phyloP scores from a whole-genome alignment of 1,140 invertebrate genomes.

The Acromyrmex echinatior region DNA sequence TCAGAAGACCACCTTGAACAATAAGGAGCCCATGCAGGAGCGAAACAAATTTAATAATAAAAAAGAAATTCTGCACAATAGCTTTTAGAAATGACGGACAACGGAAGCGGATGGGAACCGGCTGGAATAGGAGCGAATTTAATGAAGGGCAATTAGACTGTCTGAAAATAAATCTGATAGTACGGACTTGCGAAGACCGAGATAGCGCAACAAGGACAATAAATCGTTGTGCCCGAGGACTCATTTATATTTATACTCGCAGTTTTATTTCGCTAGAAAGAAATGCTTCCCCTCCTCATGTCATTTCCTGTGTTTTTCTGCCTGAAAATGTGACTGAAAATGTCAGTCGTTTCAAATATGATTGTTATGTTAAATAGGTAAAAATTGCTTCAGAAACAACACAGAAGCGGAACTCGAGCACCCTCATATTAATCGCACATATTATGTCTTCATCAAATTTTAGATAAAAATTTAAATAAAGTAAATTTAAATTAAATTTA shows the following conservation, averaged over 20 bases:
- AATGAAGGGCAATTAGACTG: slow-evolving; percentile 38
- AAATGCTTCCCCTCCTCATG: not conserved
- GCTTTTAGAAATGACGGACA: slow-evolving; percentile 36
- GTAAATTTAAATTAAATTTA: not conserved
- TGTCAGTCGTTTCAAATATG: not conserved
- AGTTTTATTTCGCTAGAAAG: slow-evolving; percentile 10
- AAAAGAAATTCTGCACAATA: slow-evolving; percentile 27
- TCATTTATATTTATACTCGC: slow-evolving; percentile 18
- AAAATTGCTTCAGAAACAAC: not conserved
- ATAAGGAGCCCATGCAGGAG: slow-evolving; percentile 9
- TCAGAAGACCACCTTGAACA: not conserved
- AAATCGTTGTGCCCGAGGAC: not conserved
- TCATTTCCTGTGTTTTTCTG: not conserved
- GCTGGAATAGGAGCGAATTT: slow-evolving; percentile 14
- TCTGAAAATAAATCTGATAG: slow-evolving; percentile 42
- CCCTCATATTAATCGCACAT: not conserved
- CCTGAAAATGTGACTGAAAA: not conserved
- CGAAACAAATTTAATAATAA: slow-evolving; percentile 22
- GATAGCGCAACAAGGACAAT: not conserved
- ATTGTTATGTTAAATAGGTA: not conserved
- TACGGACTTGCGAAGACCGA: not conserved
- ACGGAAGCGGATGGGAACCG: not conserved
- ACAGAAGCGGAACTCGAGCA: not conserved
- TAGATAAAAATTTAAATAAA: not conserved
- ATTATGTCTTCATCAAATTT: not conserved